phyloP scores from a whole-genome alignment of 2,113 vertebrate species.

The Zapornia atra region DNA sequence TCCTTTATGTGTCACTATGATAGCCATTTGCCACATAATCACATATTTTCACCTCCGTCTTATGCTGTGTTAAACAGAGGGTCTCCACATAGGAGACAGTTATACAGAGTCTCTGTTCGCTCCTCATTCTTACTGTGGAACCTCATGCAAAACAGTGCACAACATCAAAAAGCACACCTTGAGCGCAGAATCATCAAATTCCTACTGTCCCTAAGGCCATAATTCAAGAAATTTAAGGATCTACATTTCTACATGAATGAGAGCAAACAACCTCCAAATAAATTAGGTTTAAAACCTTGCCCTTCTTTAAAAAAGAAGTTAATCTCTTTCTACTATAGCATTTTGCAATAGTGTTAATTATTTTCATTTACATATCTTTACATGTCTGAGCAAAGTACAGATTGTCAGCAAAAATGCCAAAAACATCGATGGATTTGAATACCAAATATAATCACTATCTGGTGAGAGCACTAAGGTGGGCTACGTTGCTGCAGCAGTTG shows the following conservation, averaged over 20 bases:
- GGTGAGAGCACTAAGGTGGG: background rate
- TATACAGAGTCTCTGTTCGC: background rate
- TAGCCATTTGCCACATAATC: background rate
- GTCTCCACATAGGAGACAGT: background rate
- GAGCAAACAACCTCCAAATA: background rate
- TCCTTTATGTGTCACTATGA: background rate
- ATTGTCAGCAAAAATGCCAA: background rate
- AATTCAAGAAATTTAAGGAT: background rate
- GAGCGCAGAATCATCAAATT: background rate
- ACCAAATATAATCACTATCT: background rate
- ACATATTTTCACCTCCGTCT: background rate
- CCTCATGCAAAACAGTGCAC: background rate
- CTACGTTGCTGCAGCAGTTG: background rate
- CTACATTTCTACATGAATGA: background rate
- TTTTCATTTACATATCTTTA: background rate
- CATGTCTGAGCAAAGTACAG: background rate
- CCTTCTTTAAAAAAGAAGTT: background rate
- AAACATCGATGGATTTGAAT: background rate
- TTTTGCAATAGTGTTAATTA: background rate
- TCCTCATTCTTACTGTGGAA: background rate
- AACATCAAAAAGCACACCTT: background rate
- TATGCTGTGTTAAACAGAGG: background rate
- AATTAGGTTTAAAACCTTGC: background rate
- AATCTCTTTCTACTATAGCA: background rate
- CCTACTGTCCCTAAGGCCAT: background rate